A percentile compares a stretch with the other conserved stretches of the same genome.
Conservation (phyloP, 1,140 invertebrate species). For the Halictus rubicundus region DNA sequence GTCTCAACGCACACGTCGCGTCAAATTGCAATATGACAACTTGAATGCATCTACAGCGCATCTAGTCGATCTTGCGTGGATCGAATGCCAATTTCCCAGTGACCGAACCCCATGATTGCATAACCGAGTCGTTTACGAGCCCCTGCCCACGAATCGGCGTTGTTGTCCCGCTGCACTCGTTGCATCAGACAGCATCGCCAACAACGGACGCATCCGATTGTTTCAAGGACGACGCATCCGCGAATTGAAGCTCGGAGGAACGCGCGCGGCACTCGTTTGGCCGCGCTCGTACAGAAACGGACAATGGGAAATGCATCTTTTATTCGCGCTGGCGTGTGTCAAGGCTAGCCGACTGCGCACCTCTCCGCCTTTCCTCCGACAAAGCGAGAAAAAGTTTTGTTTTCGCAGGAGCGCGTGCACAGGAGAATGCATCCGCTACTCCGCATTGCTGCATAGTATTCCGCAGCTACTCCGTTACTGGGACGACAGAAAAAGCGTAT, state of each 20-base stretch:
- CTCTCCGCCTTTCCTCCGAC: conserved; percentile 1
- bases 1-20: too few species aligned
- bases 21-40: too few species aligned
- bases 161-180: too few species aligned
- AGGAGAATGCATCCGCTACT: neutral
- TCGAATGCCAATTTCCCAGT: too few species aligned
- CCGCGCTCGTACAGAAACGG: conserved; percentile 11
- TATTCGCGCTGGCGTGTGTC: conserved; percentile 44
- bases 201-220: neutral
- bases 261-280: neutral
- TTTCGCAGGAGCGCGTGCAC: neutral
- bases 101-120: too few species aligned
- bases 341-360: conserved; percentile 31
- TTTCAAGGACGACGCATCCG: conserved; percentile 21
- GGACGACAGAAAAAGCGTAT: too few species aligned
- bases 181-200: neutral
- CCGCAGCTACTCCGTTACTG: neutral
- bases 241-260: conserved; percentile 41
- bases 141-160: too few species aligned
- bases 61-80: too few species aligned
- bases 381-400: conserved; percentile 20
- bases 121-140: too few species aligned
- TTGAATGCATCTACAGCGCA: too few species aligned
- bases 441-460: too few species aligned
- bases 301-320: conserved; percentile 52